A percentile compares a stretch with the other conserved stretches of the same genome.
These are phyloP conservation scores for Sapayoa aenigma DNA, from an alignment of 2,113 vertebrate genomes.

Conservation along the genomic window DNA sequence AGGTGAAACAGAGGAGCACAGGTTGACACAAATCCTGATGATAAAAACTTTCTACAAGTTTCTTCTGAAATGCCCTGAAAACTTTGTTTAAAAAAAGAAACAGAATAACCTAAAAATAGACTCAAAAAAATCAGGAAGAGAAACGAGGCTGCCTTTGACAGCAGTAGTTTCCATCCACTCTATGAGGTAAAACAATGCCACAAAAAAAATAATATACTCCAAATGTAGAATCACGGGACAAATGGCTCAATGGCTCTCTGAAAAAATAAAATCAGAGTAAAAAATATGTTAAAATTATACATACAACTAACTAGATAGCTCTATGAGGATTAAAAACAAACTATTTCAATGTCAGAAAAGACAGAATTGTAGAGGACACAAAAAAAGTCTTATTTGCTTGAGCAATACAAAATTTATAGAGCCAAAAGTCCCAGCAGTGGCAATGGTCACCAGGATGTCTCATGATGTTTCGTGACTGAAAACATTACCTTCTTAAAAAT, in stretches of 20 bases:
- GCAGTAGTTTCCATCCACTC: background rate
- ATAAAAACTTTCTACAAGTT: background rate
- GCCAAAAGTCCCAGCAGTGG: background rate
- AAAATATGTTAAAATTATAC: background rate
- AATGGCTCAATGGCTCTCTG: background rate
- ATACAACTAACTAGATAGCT: background rate
- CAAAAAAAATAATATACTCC: background rate
- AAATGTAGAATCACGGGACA: background rate
- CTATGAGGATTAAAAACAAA: background rate
- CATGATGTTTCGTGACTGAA: background rate
- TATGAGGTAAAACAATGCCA: slow-evolving; percentile 6
- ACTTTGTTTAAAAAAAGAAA: background rate
- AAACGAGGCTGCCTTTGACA: background rate
- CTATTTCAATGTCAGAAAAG: background rate
- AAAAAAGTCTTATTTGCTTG: background rate
- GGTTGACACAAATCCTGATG: background rate
- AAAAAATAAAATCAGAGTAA: background rate
- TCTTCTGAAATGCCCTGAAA: slow-evolving; percentile 8
- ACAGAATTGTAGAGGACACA: background rate
- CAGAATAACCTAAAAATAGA: background rate
- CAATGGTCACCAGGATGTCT: background rate
- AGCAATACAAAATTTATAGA: background rate
- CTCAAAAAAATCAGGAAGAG: background rate
- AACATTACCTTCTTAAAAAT: background rate
- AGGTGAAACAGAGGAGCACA: background rate